These are phyloP conservation scores for Chymomyza fuscimana DNA, from an alignment of 2,888 invertebrate genomes.

Conservation along the genomic window DNA sequence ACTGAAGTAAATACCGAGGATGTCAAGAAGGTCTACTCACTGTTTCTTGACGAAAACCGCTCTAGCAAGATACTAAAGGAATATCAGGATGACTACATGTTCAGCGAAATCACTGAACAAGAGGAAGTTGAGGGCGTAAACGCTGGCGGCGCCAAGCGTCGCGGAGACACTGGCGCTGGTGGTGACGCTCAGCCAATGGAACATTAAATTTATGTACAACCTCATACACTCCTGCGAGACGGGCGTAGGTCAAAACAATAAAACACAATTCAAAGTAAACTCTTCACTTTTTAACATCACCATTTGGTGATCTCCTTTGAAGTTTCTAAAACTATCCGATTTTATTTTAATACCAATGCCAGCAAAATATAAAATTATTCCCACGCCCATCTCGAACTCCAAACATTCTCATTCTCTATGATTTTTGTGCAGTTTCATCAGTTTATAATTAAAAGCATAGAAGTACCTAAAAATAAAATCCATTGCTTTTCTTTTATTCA, in stretches of 20 bases:
- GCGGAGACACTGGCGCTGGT: conserved; percentile 58
- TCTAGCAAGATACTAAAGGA: conserved; percentile 96
- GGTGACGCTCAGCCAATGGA: conserved; percentile 77
- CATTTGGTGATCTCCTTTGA: too few species aligned
- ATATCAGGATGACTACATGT: conserved; percentile 98
- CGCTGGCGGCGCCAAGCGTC: conserved; percentile 53
- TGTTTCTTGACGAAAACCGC: conserved; percentile 96
- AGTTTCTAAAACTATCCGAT: too few species aligned
- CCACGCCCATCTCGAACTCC: not conserved
- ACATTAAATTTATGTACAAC: conserved; percentile 47
- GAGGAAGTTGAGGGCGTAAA: conserved; percentile 47
- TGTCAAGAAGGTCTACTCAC: conserved; percentile 95
- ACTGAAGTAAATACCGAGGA: conserved; percentile 92
- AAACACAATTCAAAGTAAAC: not conserved
- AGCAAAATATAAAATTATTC: not conserved
- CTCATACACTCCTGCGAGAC: conserved; percentile 14
- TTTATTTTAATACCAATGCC: not conserved
- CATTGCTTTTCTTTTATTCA: conserved; percentile 7
- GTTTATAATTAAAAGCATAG: conserved; percentile 2
- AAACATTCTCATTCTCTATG: conserved; percentile 5
- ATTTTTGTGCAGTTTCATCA: conserved; percentile 5
- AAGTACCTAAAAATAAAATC: conserved; percentile 17
- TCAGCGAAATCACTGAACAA: conserved; percentile 83
- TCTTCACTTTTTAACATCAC: too few species aligned
- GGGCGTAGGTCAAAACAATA: not conserved